Base-by-base conservation (phyloP, 2,113 vertebrate genomes). In the Muntiacus muntjak region DNA sequence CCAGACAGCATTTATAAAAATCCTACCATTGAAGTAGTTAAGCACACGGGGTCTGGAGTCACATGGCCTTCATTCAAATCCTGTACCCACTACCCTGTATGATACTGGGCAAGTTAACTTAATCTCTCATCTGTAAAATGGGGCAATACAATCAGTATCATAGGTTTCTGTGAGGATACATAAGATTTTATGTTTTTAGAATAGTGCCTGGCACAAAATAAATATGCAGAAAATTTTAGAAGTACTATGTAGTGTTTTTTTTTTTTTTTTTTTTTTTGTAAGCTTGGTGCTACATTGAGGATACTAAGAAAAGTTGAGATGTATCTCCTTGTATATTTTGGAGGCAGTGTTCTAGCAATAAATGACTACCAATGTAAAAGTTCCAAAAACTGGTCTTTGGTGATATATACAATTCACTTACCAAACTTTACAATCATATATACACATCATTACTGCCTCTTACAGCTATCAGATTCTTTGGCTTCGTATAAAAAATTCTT, bases 351-450 rank as follows among this genome's bases (percentile, higher is more conserved):
- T 93, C 57, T 60, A 57, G 52, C 36, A 95, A 82, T 21, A 93
- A 89, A 90, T 76, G 81, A 81, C 74, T 33, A 52, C 43, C 45
- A 93, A 84, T 12, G 13, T 79, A 45, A 89, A 83, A 89, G 6
- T 57, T 82, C 67, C 90, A 71, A 33, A 95, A 86, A 71, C 71
- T 55, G 33, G 43, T 62, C 16, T 90, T 97, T 92, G 33, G 14
- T 55, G 50, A 19, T 43, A 81, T 26, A 79, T 30, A 57, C 1
- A 60, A 83, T 58, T 93, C 15, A 55, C 74, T 79, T 71, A 82
- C 74, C 88, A 95, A 64, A 87, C 74, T 96, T 96, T 89, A 95
- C 15, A 94, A 33, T 93, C 62, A 88, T 25, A 91, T 21, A 55
- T 76, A 74, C 3, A 94, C 83, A 86, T 83, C 82, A 83, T 52